phyloP scores from a whole-genome alignment of 2,888 invertebrate genomes.

The Vannuccia rotundouncinata region DNA sequence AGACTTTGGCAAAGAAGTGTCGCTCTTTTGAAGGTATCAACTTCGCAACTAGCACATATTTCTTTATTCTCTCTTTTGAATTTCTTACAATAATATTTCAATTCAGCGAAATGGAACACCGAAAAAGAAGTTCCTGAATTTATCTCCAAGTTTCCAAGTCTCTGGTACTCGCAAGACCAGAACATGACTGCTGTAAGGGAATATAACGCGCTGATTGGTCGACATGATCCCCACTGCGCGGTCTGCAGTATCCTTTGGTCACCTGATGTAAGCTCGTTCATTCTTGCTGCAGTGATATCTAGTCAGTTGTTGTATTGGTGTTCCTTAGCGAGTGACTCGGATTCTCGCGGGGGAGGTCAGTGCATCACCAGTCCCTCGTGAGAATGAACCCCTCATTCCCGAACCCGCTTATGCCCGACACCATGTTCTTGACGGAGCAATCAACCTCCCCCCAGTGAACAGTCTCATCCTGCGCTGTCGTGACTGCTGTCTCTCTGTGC shows the following conservation, averaged over 20 bases:
- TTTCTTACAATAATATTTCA: not conserved
- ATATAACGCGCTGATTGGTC: constrained; percentile 60
- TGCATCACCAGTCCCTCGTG: not conserved
- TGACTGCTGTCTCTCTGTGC: constrained; percentile 5
- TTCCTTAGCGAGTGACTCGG: not conserved
- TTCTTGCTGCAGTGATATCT: not conserved
- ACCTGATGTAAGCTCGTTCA: not conserved
- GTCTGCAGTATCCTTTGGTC: constrained; percentile 57
- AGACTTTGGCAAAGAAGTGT: not conserved
- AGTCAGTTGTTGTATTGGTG: not conserved
- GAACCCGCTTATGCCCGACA: constrained; percentile 1
- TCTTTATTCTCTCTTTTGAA: not conserved
- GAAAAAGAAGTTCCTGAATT: not conserved
- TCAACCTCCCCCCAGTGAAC: not conserved
- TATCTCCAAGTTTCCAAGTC: not conserved
- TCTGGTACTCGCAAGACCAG: not conserved
- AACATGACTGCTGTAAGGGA: not conserved
- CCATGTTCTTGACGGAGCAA: not conserved
- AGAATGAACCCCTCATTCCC: constrained; percentile 30
- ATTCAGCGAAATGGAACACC: not conserved
- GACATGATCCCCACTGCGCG: constrained; percentile 61
- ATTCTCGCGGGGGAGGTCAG: not conserved
- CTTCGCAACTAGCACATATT: not conserved
- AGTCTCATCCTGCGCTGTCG: constrained; percentile 23
- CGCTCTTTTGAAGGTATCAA: not conserved